Conservation (phyloP, 2,888 invertebrate genomes). For the Biston stratarius region DNA sequence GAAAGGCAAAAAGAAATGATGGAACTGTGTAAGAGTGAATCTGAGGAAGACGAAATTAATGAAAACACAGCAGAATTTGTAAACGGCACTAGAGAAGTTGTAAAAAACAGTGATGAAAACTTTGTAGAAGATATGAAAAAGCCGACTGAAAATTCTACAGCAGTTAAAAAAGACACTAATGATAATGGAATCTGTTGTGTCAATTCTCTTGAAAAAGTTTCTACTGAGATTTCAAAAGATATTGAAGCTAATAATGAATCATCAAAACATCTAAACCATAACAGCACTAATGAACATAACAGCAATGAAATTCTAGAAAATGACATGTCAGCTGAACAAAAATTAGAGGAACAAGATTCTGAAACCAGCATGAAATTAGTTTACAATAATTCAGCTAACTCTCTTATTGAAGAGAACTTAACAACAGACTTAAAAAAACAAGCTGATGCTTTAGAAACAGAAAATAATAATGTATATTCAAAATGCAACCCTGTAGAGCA, state of each 20-base stretch:
- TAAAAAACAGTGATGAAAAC: constrained; percentile 1
- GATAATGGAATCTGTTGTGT: background rate
- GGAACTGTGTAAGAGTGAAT: constrained; percentile 91
- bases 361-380: constrained; percentile 53
- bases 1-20: constrained; percentile 91
- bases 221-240: constrained; percentile 3
- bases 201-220: background rate
- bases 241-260: background rate
- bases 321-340: constrained; percentile 26
- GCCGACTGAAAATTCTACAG: background rate
- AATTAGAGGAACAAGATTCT: constrained; percentile 47
- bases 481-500: constrained; percentile 1
- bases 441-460: constrained; percentile 1
- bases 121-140: background rate
- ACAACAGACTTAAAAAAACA: constrained; percentile 19
- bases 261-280: background rate
- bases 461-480: constrained; percentile 3
- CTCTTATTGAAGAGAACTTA: constrained; percentile 29
- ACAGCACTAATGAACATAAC: background rate
- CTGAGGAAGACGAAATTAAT: constrained; percentile 47
- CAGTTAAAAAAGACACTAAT: background rate
- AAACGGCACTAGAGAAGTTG: constrained; percentile 7
- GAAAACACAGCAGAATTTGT: constrained; percentile 14
- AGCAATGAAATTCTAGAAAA: constrained; percentile 24
- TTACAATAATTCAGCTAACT: constrained; percentile 50